phyloP scores from a whole-genome alignment of 2,888 invertebrate genomes.

The Phengaris arion region DNA sequence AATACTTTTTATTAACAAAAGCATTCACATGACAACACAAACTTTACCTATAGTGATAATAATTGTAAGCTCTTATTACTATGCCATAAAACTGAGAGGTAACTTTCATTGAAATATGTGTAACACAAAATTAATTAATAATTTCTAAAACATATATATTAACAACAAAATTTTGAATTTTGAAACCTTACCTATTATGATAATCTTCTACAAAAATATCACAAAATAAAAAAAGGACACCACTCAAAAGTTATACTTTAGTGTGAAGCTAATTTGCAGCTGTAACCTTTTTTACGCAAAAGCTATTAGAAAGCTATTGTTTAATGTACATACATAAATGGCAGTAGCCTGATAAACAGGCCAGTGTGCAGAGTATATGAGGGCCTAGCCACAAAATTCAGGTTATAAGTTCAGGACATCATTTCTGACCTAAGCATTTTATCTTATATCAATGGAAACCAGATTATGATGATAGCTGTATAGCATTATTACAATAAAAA shows the following conservation, averaged over 20 bases:
- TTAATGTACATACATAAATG: neutral
- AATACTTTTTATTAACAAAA: slow-evolving; percentile 29
- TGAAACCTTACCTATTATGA: neutral
- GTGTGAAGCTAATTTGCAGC: neutral
- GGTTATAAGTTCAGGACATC: neutral
- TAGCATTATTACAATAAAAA: neutral
- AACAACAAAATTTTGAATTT: neutral
- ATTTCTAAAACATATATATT: neutral
- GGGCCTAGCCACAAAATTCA: neutral
- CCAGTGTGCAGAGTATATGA: neutral
- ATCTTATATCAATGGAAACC: neutral
- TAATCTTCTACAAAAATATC: neutral
- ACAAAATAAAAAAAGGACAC: neutral
- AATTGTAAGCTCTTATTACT: neutral
- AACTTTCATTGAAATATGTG: neutral
- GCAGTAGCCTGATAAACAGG: neutral
- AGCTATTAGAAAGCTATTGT: neutral
- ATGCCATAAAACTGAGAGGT: neutral
- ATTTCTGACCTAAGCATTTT: neutral
- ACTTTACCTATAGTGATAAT: neutral
- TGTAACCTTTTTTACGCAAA: neutral
- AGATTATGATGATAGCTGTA: neutral
- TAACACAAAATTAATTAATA: neutral
- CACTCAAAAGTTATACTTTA: slow-evolving; percentile 14
- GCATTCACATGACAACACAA: slow-evolving; percentile 10